These are phyloP conservation scores for Noctilio leporinus DNA, from an alignment of 2,113 vertebrate genomes.

Conservation along the genomic window DNA sequence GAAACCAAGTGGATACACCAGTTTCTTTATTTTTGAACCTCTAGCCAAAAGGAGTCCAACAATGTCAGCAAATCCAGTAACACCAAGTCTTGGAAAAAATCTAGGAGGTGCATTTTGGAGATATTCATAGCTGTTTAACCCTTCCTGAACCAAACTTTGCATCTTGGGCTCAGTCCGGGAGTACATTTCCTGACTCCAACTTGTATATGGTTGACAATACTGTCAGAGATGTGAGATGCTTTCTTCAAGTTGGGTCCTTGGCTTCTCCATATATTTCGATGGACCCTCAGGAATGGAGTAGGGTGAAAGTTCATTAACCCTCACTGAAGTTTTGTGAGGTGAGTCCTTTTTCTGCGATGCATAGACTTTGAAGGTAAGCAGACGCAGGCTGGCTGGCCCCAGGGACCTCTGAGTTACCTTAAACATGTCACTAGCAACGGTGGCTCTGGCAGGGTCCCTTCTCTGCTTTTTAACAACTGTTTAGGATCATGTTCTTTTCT, in stretches of 20 bases:
- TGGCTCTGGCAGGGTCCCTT: too few species aligned
- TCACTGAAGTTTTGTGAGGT: constrained; percentile 77
- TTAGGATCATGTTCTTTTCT: not conserved
- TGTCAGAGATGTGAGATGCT: constrained; percentile 82
- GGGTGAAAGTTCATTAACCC: constrained; percentile 90
- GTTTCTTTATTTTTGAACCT: too few species aligned
- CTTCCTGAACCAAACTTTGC: too few species aligned
- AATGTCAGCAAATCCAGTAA: constrained; percentile 90
- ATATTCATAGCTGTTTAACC: constrained; percentile 86
- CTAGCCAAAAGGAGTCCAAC: constrained; percentile 90
- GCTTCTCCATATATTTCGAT: constrained; percentile 77
- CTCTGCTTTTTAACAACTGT: not conserved
- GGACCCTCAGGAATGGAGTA: constrained; percentile 83
- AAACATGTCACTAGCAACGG: too few species aligned
- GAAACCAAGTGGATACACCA: too few species aligned
- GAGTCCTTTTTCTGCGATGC: constrained; percentile 81
- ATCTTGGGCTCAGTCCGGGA: too few species aligned
- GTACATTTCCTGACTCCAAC: constrained; percentile 90
- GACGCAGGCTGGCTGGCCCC: constrained; percentile 79
- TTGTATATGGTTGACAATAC: constrained; percentile 82
- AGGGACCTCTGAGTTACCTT: constrained; percentile 84
- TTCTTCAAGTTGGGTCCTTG: constrained; percentile 84
- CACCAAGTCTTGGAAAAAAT: constrained; percentile 90
- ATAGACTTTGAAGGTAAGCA: constrained; percentile 82
- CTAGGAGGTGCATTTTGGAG: constrained; percentile 89